Evolutionary conservation across 2,797 vertebrate genomes (phyloP), one percentile per base, ranked within the genome.

Genomic region (Lagodon rhomboides): DNA sequence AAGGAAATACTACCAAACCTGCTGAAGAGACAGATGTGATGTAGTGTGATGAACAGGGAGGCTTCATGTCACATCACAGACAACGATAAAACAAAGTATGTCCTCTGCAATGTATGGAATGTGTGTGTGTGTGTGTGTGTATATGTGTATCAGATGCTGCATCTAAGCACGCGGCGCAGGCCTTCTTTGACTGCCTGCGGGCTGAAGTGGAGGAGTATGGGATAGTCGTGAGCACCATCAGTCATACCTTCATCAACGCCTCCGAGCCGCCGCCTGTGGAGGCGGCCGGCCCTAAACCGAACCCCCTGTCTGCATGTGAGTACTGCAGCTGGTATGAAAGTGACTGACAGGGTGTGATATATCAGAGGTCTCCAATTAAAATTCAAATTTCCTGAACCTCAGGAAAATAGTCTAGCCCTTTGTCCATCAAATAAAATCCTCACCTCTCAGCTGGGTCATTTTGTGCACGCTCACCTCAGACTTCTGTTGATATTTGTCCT

Each of bases 131-230:
- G 25, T 74, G 12, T 61, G 55, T 85, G 34, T 81, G 58, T 81
- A 13, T 15, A 44, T 20, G 53, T 65, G 53, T 82, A 77, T 55
- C 62, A 99, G 98, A 98, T 12, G 96, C 98, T 0, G 98, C 98
- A 41, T 98, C 98, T 2, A 99, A 99, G 80, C 98, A 99, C 0
- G 98, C 98, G 0, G 96, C 91, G 0, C 96, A 97, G 43, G 98
- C 97, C 3, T 99, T 99, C 92, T 99, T 99, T 2, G 98, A 99
- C 88, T 98, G 97, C 75, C 96, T 99, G 78, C 91, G 98, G 68
- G 97, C 98, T 0, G 98, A 99, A 73, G 96, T 99, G 90, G 96
- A 98, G 88, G 98, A 99, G 87, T 98, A 95, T 0, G 96, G 96
- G 5, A 94, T 99, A 15, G 92, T 94, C 0, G 96, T 99, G 83